Evolutionary conservation across 2,888 invertebrate genomes (phyloP).

Genomic region (Saturnia japonica): DNA sequence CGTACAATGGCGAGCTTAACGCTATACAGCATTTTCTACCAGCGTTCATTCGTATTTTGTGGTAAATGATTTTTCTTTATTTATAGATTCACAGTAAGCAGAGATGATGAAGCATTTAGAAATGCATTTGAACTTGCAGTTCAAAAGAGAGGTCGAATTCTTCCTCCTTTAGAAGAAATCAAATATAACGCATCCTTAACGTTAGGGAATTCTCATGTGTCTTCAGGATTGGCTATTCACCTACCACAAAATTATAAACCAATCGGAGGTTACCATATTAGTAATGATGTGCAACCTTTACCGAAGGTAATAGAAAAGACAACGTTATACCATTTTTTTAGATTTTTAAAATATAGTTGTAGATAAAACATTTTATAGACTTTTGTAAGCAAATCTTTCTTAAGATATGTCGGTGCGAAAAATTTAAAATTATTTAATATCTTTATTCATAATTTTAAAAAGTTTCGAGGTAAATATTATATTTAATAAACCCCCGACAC

Average conservation of each 20-base stretch:
- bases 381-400: too few relatives aligned
- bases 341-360: too few relatives aligned
- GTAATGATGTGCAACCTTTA: constrained; percentile 47
- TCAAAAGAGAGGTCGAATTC: constrained; percentile 42
- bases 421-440: too few relatives aligned
- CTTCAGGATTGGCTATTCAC: constrained; percentile 44
- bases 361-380: too few relatives aligned
- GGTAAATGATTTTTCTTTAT: not conserved
- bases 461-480: too few relatives aligned
- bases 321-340: not conserved
- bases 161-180: constrained; percentile 53
- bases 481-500: too few relatives aligned
- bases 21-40: too few relatives aligned
- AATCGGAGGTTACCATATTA: constrained; percentile 62
- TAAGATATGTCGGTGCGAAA: too few relatives aligned
- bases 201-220: constrained; percentile 54
- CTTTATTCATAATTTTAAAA: too few relatives aligned
- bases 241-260: constrained; percentile 56
- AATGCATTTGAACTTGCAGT: constrained; percentile 44
- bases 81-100: not conserved
- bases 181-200: constrained; percentile 49
- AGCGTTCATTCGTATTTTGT: too few relatives aligned
- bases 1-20: too few relatives aligned
- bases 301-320: constrained; percentile 46
- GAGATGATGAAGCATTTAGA: constrained; percentile 48